Evolutionary conservation across 2,797 vertebrate genomes (phyloP).

Genomic region (Artibeus jamaicensis): DNA sequence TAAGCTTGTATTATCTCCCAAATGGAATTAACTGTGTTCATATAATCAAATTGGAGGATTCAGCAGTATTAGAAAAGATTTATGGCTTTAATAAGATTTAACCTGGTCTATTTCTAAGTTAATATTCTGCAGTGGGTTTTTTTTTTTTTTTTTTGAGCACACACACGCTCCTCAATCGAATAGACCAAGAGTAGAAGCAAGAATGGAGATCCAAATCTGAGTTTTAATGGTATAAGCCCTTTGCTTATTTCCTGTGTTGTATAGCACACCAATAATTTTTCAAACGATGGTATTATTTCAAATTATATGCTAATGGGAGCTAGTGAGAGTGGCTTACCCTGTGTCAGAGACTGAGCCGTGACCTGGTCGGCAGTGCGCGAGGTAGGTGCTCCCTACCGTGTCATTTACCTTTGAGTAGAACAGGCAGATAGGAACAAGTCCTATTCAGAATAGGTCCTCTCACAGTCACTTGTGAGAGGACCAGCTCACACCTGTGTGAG

Average conservation of each 20-base stretch:
- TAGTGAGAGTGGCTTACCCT: background rate
- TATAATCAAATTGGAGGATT: conserved; percentile 40
- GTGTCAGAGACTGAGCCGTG: background rate
- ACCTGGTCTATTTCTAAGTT: background rate
- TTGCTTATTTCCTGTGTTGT: background rate
- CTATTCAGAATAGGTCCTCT: no score
- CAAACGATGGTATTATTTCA: conserved; percentile 12
- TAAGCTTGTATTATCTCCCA: conserved; percentile 33
- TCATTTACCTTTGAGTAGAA: background rate
- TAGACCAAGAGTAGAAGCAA: background rate
- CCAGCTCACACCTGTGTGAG: background rate
- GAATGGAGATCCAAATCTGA: background rate
- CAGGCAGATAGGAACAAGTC: no score
- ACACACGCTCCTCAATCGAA: background rate
- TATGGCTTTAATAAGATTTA: conserved; percentile 26
- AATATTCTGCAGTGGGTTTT: background rate
- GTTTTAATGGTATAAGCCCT: background rate
- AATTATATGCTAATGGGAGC: background rate
- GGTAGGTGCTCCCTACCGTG: background rate
- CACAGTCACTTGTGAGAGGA: no score
- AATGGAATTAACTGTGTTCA: conserved; percentile 42
- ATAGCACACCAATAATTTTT: background rate
- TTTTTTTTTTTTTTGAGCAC: background rate
- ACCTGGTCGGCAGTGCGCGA: background rate
- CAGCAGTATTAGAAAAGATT: conserved; percentile 12